These are phyloP conservation scores for Malthinus seriepunctatus DNA, from an alignment of 2,888 invertebrate species.

Conservation along the genomic window DNA sequence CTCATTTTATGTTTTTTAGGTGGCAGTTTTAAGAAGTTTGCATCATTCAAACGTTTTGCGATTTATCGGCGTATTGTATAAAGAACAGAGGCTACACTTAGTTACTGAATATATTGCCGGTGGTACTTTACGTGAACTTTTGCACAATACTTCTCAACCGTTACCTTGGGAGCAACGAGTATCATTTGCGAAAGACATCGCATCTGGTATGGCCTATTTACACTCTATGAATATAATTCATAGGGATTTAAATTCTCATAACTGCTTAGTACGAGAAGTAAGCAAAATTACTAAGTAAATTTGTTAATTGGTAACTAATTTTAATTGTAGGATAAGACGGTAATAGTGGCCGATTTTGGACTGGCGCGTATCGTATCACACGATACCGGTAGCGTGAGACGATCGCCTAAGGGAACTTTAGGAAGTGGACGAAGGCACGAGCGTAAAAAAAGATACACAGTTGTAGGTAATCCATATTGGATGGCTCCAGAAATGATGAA, in stretches of 20 bases:
- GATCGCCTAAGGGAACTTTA: constrained; percentile 45
- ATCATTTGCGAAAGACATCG: constrained; percentile 88
- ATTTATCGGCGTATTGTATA: constrained; percentile 92
- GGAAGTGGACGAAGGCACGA: constrained; percentile 59
- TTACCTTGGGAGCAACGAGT: constrained; percentile 82
- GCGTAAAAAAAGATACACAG: constrained; percentile 87
- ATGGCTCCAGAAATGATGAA: constrained; percentile 99
- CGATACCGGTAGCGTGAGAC: constrained; percentile 48
- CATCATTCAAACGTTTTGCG: constrained; percentile 88
- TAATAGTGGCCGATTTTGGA: constrained; percentile 96
- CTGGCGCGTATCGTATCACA: constrained; percentile 79
- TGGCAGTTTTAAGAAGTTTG: constrained; percentile 87
- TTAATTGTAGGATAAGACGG: constrained; percentile 75
- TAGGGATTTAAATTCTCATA: constrained; percentile 92
- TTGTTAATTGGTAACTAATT: background rate
- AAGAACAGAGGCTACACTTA: constrained; percentile 86
- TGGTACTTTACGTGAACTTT: constrained; percentile 83
- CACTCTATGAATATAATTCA: constrained; percentile 96
- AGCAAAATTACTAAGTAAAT: constrained; percentile 27
- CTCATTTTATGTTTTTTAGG: constrained; percentile 56
- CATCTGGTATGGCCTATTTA: constrained; percentile 91
- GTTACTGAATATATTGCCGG: constrained; percentile 93
- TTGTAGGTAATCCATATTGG: constrained; percentile 97
- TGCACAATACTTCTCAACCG: constrained; percentile 72
- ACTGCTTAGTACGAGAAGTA: constrained; percentile 87